Evolutionary conservation across 2,113 vertebrate species (phyloP), one percentile per base, ranked within the genome.

Genomic region (Desmodus rotundus): DNA sequence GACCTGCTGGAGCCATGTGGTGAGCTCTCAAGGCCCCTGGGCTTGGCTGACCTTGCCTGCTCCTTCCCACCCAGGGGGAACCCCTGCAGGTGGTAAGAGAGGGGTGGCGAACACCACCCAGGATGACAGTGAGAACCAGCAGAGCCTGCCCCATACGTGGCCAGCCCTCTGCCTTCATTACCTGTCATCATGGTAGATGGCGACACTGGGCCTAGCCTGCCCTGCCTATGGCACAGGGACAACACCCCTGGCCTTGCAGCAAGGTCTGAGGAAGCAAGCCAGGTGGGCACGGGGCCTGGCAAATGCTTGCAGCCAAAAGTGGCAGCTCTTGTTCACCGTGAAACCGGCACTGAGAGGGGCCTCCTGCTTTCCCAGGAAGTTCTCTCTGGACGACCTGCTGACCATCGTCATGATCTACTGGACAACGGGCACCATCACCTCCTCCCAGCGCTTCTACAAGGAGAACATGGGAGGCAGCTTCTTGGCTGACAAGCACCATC

Each of bases 321-420:
- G 68, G 58, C 38, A 36, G 45, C 38, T 19, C 65, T 12, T 7
- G 3, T 7, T 19, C 15, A 16, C 19, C 3, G 4, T 0, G 7
- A 38, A 14, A 0, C 67, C 14, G 33, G 54, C n/a, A 4, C 82
- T 73, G 81, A 95, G 24, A 0, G 33, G 7, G 38, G 56, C 8
- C 36, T 61, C 36, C 96, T 88, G 38, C 38, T 78, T 91, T 2
- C 74, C 36, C 96, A 99, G 98, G 97, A 99, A 98, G 93, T 98
- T 97, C 96, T 96, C 97, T 82, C 96, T 99, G 97, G 98, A 99
- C 2, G 98, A 99, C 1, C 98, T 99, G 92, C 98, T 99, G 89
- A 99, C 98, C 89, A 98, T 98, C 28, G n/a, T 99, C 96, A 99
- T 99, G 98, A 98, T 99, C 94, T 99, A 99, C 97, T 99, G 99